Evolutionary conservation across 92 coral and sea anemone genomes (phyloP).

Genomic region (Siderastrea radians): DNA sequence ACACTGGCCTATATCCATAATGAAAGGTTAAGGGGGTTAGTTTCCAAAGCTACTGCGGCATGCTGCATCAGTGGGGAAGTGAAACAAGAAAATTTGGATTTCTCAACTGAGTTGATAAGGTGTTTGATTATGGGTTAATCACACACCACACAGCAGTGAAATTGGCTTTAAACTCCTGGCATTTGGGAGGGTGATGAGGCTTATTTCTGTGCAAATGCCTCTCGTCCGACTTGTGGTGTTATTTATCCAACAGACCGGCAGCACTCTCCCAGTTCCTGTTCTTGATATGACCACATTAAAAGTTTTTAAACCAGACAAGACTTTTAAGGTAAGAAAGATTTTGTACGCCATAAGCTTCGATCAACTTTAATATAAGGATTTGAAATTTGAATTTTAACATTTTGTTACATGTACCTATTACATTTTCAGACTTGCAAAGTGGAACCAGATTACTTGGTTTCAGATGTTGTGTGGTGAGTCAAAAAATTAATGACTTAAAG

Average conservation of each 20-base stretch:
- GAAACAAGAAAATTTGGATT: too few relatives aligned
- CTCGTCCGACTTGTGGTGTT: background rate
- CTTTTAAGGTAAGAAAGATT: constrained; percentile 78
- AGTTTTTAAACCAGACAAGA: constrained; percentile 84
- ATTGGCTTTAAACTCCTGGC: too few relatives aligned
- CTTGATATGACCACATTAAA: constrained; percentile 76
- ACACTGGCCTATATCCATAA: too few relatives aligned
- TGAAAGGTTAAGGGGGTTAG: too few relatives aligned
- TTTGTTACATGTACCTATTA: background rate
- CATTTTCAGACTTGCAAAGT: constrained; percentile 94
- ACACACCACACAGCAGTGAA: too few relatives aligned
- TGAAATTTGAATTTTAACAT: too few relatives aligned
- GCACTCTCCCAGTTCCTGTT: constrained; percentile 32
- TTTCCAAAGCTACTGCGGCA: too few relatives aligned
- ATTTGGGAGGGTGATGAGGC: too few relatives aligned
- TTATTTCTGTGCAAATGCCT: background rate
- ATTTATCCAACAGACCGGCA: constrained; percentile 56
- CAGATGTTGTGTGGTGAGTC: constrained; percentile 87
- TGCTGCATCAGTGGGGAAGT: too few relatives aligned
- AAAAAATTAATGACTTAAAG: background rate
- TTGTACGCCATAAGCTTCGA: background rate
- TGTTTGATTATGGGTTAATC: too few relatives aligned
- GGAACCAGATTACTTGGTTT: constrained; percentile 78
- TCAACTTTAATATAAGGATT: too few relatives aligned
- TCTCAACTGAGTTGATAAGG: too few relatives aligned